Evolutionary conservation across 2,888 invertebrate species (phyloP).

Genomic region (Clepsis dumicolana): DNA sequence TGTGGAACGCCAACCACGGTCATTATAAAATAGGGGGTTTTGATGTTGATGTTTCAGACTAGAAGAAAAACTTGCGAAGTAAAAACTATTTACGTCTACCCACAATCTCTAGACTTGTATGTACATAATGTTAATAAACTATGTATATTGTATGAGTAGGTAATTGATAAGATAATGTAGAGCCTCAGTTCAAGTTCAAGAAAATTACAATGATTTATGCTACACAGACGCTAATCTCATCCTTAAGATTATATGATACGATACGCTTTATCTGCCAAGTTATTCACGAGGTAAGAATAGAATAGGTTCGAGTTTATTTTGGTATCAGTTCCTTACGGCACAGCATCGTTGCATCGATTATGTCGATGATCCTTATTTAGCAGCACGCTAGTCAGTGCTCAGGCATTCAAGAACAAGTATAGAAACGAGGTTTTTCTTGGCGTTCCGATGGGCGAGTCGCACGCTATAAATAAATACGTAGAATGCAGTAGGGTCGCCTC

Average conservation of each 20-base stretch:
- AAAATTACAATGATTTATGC: background rate
- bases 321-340: conserved; percentile 39
- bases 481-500: conserved; percentile 42
- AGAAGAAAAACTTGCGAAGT: background rate
- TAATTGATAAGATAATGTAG: conserved; percentile 25
- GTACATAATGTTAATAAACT: background rate
- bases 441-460: conserved; percentile 45
- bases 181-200: conserved; percentile 34
- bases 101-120: background rate
- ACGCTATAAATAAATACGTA: conserved; percentile 47
- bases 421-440: conserved; percentile 48
- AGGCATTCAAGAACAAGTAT: conserved; percentile 46
- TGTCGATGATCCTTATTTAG: conserved; percentile 46
- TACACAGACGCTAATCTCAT: background rate
- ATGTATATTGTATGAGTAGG: conserved; percentile 10
- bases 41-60: background rate
- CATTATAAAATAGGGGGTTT: background rate
- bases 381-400: conserved; percentile 43
- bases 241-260: background rate
- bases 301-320: conserved; percentile 36
- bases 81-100: background rate
- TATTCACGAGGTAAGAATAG: conserved; percentile 20
- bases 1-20: background rate
- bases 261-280: conserved; percentile 1
- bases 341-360: conserved; percentile 38